phyloP scores from a whole-genome alignment of 1,140 invertebrate species.

The Zophobas atratus region DNA sequence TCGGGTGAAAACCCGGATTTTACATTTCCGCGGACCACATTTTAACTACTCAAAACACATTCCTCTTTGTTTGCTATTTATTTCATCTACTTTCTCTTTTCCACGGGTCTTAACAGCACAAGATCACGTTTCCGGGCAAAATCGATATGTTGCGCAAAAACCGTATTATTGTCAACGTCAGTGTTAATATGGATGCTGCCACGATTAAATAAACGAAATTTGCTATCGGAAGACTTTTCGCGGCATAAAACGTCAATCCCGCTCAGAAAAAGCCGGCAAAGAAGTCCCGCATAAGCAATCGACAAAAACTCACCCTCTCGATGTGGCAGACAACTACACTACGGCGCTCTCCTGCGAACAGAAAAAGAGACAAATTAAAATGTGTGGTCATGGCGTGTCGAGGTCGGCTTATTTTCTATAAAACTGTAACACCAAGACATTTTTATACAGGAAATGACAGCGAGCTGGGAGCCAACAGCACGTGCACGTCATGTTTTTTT shows the following conservation, averaged over 20 bases:
- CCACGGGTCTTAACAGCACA: too few species aligned
- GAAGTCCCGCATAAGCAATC: background rate
- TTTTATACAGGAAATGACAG: conserved; percentile 39
- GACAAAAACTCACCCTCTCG: conserved; percentile 20
- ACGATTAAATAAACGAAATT: too few species aligned
- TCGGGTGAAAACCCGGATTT: background rate
- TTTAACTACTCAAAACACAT: too few species aligned
- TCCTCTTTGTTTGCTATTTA: too few species aligned
- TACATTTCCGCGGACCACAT: too few species aligned
- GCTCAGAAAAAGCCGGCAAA: background rate
- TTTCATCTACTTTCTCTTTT: too few species aligned
- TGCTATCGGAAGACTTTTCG: too few species aligned
- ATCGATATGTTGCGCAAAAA: too few species aligned
- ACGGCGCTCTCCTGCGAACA: conserved; percentile 10
- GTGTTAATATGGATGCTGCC: too few species aligned
- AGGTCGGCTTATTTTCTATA: conserved; percentile 35
- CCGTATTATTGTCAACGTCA: too few species aligned
- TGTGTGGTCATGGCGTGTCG: conserved; percentile 27
- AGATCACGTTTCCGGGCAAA: too few species aligned
- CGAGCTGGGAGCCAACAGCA: conserved; percentile 27
- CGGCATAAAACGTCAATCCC: background rate
- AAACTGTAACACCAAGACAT: conserved; percentile 32
- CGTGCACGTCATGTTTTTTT: conserved; percentile 39
- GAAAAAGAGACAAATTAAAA: conserved; percentile 33
- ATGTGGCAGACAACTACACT: conserved; percentile 5